phyloP scores from a whole-genome alignment of 2,797 vertebrate genomes.

The Syndactyla subalaris region DNA sequence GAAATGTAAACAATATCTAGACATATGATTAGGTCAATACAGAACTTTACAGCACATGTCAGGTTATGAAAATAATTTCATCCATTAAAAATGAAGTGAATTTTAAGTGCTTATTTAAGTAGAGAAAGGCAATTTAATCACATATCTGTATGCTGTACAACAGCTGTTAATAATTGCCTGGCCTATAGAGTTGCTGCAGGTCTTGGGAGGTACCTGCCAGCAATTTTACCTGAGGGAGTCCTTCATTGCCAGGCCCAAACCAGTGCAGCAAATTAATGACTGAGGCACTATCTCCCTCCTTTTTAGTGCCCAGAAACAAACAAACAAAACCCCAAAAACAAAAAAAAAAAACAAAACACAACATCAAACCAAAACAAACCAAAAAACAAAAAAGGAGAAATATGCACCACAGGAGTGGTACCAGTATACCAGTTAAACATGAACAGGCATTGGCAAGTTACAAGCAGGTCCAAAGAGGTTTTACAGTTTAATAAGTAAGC shows the following conservation, averaged over 20 bases:
- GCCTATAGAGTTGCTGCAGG: neutral
- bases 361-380: too few relatives aligned
- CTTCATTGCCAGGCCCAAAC: neutral
- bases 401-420: neutral
- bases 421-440: neutral
- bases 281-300: neutral
- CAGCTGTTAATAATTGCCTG: neutral
- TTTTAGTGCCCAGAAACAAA: neutral
- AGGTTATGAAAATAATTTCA: neutral
- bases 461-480: neutral
- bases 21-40: neutral
- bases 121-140: neutral
- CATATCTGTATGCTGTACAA: rapidly evolving
- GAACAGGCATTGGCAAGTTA: neutral
- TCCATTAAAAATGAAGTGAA: neutral
- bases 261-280: neutral
- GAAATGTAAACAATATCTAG: neutral
- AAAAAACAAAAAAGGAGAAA: neutral
- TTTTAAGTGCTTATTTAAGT: neutral
- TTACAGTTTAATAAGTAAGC: neutral
- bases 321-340: neutral
- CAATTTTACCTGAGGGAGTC: neutral
- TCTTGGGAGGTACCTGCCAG: neutral
- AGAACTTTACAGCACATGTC: neutral
- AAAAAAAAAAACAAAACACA: neutral